phyloP scores from a whole-genome alignment of 2,797 vertebrate genomes.

The Anguilla pacifica region DNA sequence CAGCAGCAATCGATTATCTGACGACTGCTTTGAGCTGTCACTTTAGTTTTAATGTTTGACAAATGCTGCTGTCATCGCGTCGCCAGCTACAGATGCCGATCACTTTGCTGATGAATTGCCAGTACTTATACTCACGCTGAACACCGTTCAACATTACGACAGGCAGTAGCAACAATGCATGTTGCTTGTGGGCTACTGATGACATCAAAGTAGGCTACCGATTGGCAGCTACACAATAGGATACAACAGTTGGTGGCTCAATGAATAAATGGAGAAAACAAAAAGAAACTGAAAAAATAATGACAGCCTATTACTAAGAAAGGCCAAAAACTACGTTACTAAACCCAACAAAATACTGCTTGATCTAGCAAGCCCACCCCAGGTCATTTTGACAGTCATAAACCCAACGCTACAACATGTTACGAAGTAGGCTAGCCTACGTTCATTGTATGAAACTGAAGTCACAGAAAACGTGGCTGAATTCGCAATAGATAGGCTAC shows the following conservation, averaged over 20 bases:
- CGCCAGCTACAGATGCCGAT: neutral
- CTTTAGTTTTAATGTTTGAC: neutral
- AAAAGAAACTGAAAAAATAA: neutral
- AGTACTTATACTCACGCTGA: neutral
- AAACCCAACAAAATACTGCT: neutral
- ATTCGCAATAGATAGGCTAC: neutral
- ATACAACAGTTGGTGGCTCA: neutral
- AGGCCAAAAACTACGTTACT: neutral
- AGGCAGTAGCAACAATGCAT: neutral
- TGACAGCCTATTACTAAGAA: neutral
- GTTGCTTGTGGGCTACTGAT: neutral
- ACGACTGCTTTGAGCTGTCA: neutral
- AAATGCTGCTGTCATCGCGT: neutral
- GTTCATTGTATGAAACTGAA: neutral
- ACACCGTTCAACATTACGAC: neutral
- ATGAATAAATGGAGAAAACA: neutral
- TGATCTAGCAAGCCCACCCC: neutral
- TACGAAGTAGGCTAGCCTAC: neutral
- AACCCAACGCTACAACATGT: neutral
- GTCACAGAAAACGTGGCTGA: neutral
- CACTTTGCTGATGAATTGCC: neutral
- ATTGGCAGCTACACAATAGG: neutral
- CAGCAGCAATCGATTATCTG: neutral
- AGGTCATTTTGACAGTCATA: neutral
- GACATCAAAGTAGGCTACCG: neutral